These are phyloP conservation scores for Cataglyphis rosenhaueri DNA, from an alignment of 2,888 invertebrate genomes.

Conservation along the genomic window DNA sequence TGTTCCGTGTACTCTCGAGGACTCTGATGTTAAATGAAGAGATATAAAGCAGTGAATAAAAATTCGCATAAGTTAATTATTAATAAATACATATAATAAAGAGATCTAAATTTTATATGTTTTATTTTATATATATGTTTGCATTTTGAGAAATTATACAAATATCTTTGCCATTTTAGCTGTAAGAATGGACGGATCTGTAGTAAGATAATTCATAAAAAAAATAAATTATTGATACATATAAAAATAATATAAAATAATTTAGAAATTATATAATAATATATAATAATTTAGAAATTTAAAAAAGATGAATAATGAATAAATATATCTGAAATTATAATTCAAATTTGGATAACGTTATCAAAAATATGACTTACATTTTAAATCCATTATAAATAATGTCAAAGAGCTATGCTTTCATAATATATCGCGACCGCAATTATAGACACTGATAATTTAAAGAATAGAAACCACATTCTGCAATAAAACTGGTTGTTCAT, in stretches of 20 bases:
- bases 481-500: neutral
- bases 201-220: neutral
- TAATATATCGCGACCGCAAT: neutral
- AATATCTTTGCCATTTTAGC: neutral
- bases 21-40: constrained; percentile 75
- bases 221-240: neutral
- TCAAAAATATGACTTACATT: neutral
- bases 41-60: neutral
- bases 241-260: neutral
- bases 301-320: neutral
- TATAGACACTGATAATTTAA: neutral
- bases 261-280: neutral
- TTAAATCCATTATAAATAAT: neutral
- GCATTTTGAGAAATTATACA: neutral
- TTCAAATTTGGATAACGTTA: neutral
- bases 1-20: constrained; percentile 94
- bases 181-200: neutral
- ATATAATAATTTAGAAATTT: neutral
- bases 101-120: neutral
- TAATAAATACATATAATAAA: neutral
- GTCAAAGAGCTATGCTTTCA: neutral
- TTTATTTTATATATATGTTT: neutral
- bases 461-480: constrained; percentile 2
- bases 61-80: neutral
- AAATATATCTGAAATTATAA: neutral